These are phyloP conservation scores for Trichomalopsis sarcophagae DNA, from an alignment of 1,140 invertebrate genomes.

Conservation along the genomic window DNA sequence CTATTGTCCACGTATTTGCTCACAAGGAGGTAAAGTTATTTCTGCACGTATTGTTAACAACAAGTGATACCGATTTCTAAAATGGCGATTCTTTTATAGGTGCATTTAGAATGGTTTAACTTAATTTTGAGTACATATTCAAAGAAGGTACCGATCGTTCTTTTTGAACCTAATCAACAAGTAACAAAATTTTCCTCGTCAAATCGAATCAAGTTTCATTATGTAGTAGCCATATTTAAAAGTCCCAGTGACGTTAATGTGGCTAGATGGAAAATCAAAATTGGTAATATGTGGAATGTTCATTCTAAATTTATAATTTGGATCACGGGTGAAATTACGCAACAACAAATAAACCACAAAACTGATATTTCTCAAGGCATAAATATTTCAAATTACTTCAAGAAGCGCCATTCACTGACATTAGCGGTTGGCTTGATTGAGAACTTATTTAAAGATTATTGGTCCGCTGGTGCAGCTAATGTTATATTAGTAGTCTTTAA, in stretches of 20 bases:
- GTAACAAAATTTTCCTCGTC: background rate
- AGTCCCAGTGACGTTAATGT: background rate
- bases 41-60: background rate
- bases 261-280: background rate
- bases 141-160: background rate
- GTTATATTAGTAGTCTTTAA: constrained; percentile 4
- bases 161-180: background rate
- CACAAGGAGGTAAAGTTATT: background rate
- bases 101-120: background rate
- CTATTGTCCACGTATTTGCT: background rate
- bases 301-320: constrained; percentile 5
- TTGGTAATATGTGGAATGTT: background rate
- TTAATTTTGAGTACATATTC: constrained; percentile 8
- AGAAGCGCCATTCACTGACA: background rate
- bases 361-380: background rate
- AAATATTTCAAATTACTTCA: background rate
- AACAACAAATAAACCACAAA: background rate
- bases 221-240: background rate
- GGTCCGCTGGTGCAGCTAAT: background rate
- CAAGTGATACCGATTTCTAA: background rate
- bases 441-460: constrained; percentile 4
- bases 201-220: background rate
- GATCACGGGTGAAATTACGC: background rate
- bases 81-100: background rate
- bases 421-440: background rate